Percentiles rank a stretch among this genome's conserved stretches.
These are phyloP conservation scores for Himalopsyche japonica DNA, from an alignment of 2,888 invertebrate species.

Conservation along the genomic window DNA sequence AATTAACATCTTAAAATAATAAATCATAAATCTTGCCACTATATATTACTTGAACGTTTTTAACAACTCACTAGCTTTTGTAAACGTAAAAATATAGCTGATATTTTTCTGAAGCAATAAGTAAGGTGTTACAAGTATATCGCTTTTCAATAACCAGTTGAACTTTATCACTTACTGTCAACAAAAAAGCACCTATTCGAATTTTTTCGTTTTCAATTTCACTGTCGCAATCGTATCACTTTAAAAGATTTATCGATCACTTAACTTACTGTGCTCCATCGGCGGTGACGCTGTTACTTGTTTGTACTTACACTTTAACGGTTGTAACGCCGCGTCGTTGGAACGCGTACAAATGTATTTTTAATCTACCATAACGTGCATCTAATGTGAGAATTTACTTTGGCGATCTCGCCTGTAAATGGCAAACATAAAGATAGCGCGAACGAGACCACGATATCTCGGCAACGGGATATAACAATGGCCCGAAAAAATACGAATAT, in stretches of 20 bases:
- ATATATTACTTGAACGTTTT: too few relatives aligned
- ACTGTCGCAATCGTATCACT: conserved; percentile 15
- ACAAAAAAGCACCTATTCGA: neutral
- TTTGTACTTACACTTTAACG: neutral
- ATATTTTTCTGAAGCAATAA: neutral
- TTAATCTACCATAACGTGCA: conserved; percentile 39
- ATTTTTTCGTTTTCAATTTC: conserved; percentile 18
- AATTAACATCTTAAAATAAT: too few relatives aligned
- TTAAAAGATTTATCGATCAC: conserved; percentile 24
- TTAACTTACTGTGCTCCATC: conserved; percentile 4
- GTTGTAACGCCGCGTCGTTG: conserved; percentile 3
- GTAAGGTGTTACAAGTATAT: neutral
- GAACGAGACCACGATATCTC: conserved; percentile 10
- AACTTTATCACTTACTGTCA: neutral
- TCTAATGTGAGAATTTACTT: conserved; percentile 40
- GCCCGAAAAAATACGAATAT: conserved; percentile 1
- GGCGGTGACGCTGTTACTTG: neutral
- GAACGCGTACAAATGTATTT: conserved; percentile 38
- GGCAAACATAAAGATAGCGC: conserved; percentile 38
- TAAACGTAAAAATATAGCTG: too few relatives aligned
- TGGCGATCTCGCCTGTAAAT: conserved; percentile 36
- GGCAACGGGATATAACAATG: conserved; percentile 14
- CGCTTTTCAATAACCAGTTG: neutral
- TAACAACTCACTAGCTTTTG: too few relatives aligned
- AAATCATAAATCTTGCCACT: too few relatives aligned